Base-by-base conservation (phyloP, 2,113 vertebrate genomes). In the Nipponia nippon region DNA sequence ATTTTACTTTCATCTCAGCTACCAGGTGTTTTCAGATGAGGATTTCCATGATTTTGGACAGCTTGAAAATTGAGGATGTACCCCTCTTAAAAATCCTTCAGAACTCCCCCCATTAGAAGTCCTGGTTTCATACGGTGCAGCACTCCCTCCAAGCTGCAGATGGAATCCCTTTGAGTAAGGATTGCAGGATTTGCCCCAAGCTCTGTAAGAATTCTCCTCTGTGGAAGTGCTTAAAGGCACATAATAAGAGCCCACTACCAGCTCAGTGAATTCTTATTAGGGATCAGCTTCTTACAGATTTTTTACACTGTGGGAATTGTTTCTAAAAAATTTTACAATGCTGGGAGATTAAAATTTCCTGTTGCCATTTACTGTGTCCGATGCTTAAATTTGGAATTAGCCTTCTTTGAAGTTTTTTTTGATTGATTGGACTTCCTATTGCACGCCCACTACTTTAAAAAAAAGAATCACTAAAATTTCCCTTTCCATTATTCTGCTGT, bases 171-270 rank as follows among this genome's bases (percentile, higher is more conserved):
- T 89, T 77, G 70, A 82, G 73, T 73, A 78, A 91, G 62, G 66
- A 92, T 89, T 83, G 81, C 65, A 87, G 81, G 95, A 94, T 97
- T 96, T 96, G 49, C 63, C 58, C 91, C 94, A 77, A 62, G 86
- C 67, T 91, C 97, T 93, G 32, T 89, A 89, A 90, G 91, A 89
- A 79, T 93, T 96, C 93, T 95, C 66, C 70, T 90, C 78, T 90
- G 50, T 69, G 56, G 87, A 95, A 83, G 75, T 86, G 84, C 84
- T 97, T 96, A 93, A 95, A 72, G 49, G 62, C 59, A 94, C 66
- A 88, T 83, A 96, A 53, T 82, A 81, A 92, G 56, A 97, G 58
- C 47, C 69, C 76, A 44, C 72, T 88, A 83, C 38, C 61, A 90
- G 85, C 87, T 93, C 85, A 93, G 61, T 94, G 93, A 97, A 89